A percentile compares a stretch with the other conserved stretches of the same genome.
phyloP scores from a whole-genome alignment of 2,888 invertebrate species.

The Eupithecia insigniata region DNA sequence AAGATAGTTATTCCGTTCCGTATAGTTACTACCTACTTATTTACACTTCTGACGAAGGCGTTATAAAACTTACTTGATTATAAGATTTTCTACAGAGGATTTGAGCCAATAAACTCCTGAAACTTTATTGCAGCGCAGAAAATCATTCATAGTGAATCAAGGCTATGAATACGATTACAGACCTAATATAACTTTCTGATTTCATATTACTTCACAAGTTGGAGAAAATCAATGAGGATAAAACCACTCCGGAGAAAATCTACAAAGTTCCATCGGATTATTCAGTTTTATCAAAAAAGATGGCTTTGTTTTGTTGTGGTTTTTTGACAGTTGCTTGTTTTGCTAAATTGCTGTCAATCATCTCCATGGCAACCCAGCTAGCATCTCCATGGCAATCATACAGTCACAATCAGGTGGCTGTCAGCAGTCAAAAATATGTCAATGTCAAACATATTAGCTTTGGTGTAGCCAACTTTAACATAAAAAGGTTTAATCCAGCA shows the following conservation, averaged over 20 bases:
- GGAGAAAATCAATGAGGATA: neutral
- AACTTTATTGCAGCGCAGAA: conserved; percentile 67
- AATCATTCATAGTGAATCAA: conserved; percentile 62
- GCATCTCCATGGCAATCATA: neutral
- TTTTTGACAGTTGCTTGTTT: neutral
- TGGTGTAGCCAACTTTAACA: neutral
- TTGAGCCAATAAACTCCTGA: conserved; percentile 81
- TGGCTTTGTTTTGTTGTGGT: neutral
- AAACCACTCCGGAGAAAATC: no score
- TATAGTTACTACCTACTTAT: neutral
- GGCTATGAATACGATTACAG: neutral
- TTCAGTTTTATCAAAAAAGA: no score
- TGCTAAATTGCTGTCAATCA: neutral
- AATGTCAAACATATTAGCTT: neutral
- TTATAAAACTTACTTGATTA: conserved; percentile 74
- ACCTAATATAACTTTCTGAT: neutral
- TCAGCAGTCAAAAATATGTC: neutral
- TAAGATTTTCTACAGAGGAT: conserved; percentile 76
- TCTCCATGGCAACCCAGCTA: conserved; percentile 6
- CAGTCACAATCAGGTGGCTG: neutral
- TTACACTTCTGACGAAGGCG: neutral
- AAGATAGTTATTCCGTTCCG: no score
- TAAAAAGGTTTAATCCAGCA: neutral
- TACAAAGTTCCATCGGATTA: neutral
- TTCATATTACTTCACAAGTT: neutral